Conservation (phyloP, 2,113 vertebrate genomes). For the Neolamprologus devosi region DNA sequence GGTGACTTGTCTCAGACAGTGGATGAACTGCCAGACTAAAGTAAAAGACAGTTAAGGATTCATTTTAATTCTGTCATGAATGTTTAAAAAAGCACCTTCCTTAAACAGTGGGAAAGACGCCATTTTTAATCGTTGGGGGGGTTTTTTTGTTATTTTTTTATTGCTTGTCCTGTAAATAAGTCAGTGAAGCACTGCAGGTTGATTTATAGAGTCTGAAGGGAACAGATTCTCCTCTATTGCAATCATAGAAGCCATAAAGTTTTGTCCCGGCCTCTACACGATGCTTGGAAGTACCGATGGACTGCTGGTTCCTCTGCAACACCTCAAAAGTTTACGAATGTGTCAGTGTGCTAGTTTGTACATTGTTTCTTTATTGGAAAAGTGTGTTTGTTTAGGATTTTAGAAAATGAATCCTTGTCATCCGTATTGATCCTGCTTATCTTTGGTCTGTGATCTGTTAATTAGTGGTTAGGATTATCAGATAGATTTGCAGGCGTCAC, state of each 20-base stretch:
- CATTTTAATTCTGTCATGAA: background rate
- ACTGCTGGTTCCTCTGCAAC: slow-evolving; percentile 79
- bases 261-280: slow-evolving; percentile 86
- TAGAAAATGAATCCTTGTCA: slow-evolving; percentile 73
- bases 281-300: slow-evolving; percentile 94
- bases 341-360: background rate
- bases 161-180: background rate
- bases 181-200: background rate
- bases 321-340: slow-evolving; percentile 45
- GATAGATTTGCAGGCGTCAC: slow-evolving; percentile 78
- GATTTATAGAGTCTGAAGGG: slow-evolving; percentile 82
- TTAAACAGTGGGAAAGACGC: slow-evolving; percentile 34
- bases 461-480: slow-evolving; percentile 83
- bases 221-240: slow-evolving; percentile 89
- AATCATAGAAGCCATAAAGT: slow-evolving; percentile 92
- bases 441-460: slow-evolving; percentile 78
- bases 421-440: slow-evolving; percentile 73
- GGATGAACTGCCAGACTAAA: background rate
- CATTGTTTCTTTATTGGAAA: background rate
- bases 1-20: background rate
- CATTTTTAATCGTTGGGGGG: slow-evolving; percentile 70
- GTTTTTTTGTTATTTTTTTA: background rate
- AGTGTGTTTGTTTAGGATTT: background rate
- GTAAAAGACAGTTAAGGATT: background rate
- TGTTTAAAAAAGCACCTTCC: background rate